A percentile compares a stretch with the other conserved stretches of the same genome.
Evolutionary conservation across 2,113 vertebrate species (phyloP).

Genomic region (Gracilinanus agilis): DNA sequence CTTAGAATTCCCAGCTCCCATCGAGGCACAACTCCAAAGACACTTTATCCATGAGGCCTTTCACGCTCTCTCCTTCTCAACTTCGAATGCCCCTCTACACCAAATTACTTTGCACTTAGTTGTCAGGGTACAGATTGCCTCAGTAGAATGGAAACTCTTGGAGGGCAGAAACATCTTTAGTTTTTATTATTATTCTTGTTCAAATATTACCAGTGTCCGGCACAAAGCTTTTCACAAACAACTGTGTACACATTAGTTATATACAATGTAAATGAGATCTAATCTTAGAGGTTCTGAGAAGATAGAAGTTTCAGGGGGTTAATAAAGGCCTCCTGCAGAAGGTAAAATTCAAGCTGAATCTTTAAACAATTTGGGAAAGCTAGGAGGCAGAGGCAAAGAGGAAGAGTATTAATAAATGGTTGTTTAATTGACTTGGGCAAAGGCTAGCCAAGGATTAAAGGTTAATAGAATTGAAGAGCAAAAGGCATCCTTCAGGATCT

Average conservation of each 20-base stretch:
- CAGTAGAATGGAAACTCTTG: background rate
- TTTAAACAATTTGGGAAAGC: background rate
- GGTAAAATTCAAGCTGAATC: background rate
- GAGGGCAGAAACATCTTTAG: background rate
- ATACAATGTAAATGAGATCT: background rate
- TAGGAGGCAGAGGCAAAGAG: background rate
- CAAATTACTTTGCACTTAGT: background rate
- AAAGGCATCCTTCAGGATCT: background rate
- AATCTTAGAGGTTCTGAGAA: background rate
- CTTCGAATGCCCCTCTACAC: background rate
- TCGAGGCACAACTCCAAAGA: background rate
- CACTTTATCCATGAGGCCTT: background rate
- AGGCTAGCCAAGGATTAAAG: background rate
- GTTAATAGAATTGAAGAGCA: background rate
- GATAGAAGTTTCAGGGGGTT: background rate
- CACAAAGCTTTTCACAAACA: background rate
- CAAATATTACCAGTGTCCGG: background rate
- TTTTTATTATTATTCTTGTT: background rate
- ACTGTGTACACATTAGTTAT: background rate
- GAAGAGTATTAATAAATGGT: background rate
- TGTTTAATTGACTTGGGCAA: background rate
- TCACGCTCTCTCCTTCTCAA: background rate
- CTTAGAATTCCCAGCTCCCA: background rate
- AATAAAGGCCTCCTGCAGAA: background rate
- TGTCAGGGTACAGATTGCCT: background rate